These are phyloP conservation scores for Holothuria glaberrima DNA, from an alignment of 35 echinoderm and acorn worm species.

Conservation along the genomic window DNA sequence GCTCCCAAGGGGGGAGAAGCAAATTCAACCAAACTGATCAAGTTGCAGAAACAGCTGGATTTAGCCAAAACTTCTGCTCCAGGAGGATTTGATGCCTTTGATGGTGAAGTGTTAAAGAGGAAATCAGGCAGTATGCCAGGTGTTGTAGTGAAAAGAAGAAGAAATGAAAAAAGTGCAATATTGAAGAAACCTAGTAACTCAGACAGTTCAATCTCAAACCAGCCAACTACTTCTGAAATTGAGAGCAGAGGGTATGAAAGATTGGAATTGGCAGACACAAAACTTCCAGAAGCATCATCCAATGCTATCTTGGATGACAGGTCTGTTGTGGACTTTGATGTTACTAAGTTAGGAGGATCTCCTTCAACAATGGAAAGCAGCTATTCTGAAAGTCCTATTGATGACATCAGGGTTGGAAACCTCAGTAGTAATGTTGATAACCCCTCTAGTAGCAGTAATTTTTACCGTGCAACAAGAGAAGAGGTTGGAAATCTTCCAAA, in stretches of 20 bases:
- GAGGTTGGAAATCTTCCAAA: not conserved
- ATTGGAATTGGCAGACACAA: not conserved
- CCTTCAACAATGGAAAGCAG: no score
- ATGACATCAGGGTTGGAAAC: no score
- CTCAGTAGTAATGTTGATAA: no score
- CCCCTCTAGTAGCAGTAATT: no score
- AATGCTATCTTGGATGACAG: not conserved
- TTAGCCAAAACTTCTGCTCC: not conserved
- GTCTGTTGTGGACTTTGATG: not conserved
- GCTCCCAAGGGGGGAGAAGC: not conserved
- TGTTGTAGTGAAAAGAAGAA: not conserved
- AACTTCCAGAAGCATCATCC: not conserved
- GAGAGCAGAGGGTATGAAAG: not conserved
- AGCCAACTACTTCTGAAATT: not conserved
- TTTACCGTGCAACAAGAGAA: not conserved
- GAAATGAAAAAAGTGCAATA: not conserved
- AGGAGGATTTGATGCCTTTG: slow-evolving; percentile 32
- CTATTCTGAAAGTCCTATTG: no score
- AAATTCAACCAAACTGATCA: slow-evolving; percentile 8
- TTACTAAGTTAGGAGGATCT: not conserved
- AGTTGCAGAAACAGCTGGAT: slow-evolving; percentile 33
- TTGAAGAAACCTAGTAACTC: not conserved
- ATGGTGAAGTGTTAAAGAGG: not conserved
- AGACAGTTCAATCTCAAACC: not conserved
- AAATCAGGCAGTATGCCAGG: not conserved